phyloP scores from a whole-genome alignment of 2,113 vertebrate genomes.

The Nothocercus nigrocapillus region DNA sequence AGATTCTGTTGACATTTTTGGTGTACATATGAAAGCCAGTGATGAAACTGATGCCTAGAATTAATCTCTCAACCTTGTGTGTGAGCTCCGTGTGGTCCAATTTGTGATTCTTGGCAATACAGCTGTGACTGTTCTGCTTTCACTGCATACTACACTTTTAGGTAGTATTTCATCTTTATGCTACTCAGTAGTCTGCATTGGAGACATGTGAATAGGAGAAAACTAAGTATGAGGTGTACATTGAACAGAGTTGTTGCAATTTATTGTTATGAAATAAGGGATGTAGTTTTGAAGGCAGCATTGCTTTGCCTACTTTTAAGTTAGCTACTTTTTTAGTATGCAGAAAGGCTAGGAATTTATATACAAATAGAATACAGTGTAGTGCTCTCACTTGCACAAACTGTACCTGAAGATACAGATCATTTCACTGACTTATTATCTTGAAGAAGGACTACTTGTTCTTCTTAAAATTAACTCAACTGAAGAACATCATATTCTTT shows the following conservation, averaged over 20 bases:
- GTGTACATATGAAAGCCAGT: background rate
- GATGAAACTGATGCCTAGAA: background rate
- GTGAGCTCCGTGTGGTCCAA: background rate
- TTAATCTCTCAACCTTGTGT: background rate
- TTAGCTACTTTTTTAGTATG: background rate
- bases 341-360: background rate
- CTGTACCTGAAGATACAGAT: background rate
- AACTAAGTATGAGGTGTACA: background rate
- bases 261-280: background rate
- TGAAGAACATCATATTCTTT: too few species aligned
- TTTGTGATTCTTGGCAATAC: background rate
- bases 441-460: background rate
- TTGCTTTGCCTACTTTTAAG: background rate
- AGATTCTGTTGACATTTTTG: background rate
- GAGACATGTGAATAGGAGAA: background rate
- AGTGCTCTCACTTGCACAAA: background rate
- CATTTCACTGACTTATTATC: background rate
- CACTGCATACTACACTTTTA: background rate
- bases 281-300: background rate
- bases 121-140: background rate
- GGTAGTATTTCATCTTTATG: background rate
- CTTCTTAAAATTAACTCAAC: too few species aligned
- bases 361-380: background rate
- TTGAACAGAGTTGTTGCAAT: background rate
- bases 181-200: background rate